Conservation (phyloP, 1,140 invertebrate species). For the Reticulitermes speratus region DNA sequence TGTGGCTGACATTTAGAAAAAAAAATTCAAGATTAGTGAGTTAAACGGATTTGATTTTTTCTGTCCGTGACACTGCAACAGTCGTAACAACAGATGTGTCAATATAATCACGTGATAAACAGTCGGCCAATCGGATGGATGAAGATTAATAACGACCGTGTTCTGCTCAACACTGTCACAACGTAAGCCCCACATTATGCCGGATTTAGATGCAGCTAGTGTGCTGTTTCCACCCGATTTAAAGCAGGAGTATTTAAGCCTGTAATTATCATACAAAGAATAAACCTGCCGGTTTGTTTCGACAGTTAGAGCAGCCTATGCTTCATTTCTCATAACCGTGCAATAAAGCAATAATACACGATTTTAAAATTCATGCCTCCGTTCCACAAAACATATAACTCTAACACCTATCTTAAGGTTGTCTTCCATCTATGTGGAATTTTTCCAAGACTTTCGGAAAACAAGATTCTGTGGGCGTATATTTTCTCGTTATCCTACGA, state of each 20-base stretch:
- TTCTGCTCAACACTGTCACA: background rate
- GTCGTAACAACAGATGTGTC: background rate
- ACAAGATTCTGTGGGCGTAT: too few relatives aligned
- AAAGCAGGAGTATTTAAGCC: background rate
- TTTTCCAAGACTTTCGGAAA: too few relatives aligned
- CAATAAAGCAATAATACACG: too few relatives aligned
- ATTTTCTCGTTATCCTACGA: too few relatives aligned
- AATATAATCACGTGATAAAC: conserved; percentile 17
- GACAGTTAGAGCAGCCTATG: background rate
- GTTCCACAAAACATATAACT: too few relatives aligned
- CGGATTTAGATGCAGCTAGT: background rate
- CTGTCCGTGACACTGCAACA: background rate
- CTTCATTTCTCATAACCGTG: too few relatives aligned
- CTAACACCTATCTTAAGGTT: too few relatives aligned
- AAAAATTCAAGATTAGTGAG: too few relatives aligned
- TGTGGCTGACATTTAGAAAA: too few relatives aligned
- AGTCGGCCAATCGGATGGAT: background rate
- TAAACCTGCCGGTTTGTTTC: background rate
- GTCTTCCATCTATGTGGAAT: too few relatives aligned
- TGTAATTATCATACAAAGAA: background rate
- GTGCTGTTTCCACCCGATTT: background rate
- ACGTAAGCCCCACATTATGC: background rate
- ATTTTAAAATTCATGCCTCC: too few relatives aligned
- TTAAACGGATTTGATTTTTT: too few relatives aligned
- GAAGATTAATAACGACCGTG: background rate